phyloP scores from a whole-genome alignment of 2,888 invertebrate species.

The Atrina japonica region DNA sequence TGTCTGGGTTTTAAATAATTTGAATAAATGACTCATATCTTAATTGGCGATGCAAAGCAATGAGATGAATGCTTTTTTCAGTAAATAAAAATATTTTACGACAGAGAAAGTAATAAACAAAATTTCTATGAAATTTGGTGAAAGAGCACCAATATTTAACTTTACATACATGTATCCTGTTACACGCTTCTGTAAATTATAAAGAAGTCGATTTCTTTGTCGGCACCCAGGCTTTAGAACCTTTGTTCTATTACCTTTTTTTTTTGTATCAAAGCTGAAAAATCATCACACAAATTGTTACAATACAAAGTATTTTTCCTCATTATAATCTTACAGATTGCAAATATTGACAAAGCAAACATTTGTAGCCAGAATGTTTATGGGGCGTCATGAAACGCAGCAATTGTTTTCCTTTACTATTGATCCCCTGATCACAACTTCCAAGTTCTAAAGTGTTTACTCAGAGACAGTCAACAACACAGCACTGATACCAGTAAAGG shows the following conservation, averaged over 20 bases:
- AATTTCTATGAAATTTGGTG: conserved; percentile 16
- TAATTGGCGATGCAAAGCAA: too few species aligned
- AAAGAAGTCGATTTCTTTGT: too few species aligned
- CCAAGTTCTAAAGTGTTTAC: conserved; percentile 40
- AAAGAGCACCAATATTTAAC: too few species aligned
- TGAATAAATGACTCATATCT: too few species aligned
- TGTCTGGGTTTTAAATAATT: too few species aligned
- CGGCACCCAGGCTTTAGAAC: too few species aligned
- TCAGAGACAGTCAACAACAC: conserved; percentile 38
- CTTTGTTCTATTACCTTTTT: too few species aligned
- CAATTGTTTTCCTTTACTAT: conserved; percentile 41
- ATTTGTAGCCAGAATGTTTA: conserved; percentile 34
- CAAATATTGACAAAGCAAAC: conserved; percentile 41
- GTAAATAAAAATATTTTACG: too few species aligned
- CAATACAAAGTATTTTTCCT: conserved; percentile 12
- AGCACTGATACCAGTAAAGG: conserved; percentile 27
- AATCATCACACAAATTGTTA: conserved; percentile 12
- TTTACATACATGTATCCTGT: too few species aligned
- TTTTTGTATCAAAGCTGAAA: not conserved
- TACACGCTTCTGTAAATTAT: too few species aligned
- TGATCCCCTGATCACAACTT: conserved; percentile 39
- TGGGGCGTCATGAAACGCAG: conserved; percentile 34
- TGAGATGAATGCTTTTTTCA: too few species aligned
- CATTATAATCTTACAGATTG: not conserved
- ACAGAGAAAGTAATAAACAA: too few species aligned